phyloP scores from a whole-genome alignment of 2,113 vertebrate genomes.

The Acrocephalus arundinaceus region DNA sequence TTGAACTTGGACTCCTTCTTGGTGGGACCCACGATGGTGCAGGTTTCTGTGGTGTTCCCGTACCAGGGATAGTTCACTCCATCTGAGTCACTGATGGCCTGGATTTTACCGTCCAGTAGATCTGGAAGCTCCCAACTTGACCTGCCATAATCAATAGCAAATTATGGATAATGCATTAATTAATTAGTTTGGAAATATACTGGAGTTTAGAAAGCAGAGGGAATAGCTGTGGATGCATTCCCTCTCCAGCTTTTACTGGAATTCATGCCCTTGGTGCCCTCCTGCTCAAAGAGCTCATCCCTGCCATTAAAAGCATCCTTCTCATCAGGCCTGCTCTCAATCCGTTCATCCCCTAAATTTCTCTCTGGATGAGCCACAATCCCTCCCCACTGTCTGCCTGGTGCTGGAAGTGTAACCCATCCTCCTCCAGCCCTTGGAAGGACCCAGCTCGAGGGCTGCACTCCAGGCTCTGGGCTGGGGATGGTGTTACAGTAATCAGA shows the following conservation, averaged over 20 bases:
- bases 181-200: not conserved
- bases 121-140: slow-evolving; percentile 98
- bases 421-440: not conserved
- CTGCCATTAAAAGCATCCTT: not conserved
- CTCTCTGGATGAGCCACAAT: not conserved
- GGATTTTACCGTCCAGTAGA: slow-evolving; percentile 87
- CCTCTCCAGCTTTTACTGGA: not conserved
- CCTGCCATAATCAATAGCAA: slow-evolving; percentile 69
- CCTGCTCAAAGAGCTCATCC: not conserved
- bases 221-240: not conserved
- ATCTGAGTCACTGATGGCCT: slow-evolving; percentile 95
- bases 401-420: not conserved
- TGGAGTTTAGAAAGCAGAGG: not conserved
- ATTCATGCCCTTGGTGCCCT: not conserved
- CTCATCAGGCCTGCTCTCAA: not conserved
- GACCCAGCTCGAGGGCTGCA: not conserved
- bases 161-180: not conserved
- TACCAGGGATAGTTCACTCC: slow-evolving; percentile 99
- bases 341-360: not conserved
- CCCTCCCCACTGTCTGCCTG: not conserved
- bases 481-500: slow-evolving; percentile 42
- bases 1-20: slow-evolving; percentile 90
- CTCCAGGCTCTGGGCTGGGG: not conserved
- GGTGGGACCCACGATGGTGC: slow-evolving; percentile 91
- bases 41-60: slow-evolving; percentile 95